Base-by-base conservation (phyloP, 2,888 invertebrate species). In the Chloroclysta siterata region DNA sequence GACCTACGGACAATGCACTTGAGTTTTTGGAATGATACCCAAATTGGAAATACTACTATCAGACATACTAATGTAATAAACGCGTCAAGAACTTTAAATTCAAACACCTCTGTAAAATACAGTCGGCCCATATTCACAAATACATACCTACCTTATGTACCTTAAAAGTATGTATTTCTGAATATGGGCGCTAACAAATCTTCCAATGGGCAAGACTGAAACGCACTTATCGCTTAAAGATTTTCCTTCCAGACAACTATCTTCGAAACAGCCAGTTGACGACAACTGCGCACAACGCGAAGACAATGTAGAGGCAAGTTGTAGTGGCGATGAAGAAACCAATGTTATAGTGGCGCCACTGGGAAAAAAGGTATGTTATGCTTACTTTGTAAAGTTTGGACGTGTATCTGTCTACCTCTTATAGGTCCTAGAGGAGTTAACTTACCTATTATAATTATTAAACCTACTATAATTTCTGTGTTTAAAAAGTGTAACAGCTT, bases 261-360 rank as follows among this genome's bases (percentile, higher is more conserved):
- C 15, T 50, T 7, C 15, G 15, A 29, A 39, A 60, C 2, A 28
- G 11, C 57, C 65, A 60, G 41, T 39, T 60, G 5, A 60, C 13
- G 0, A 50, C 28, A 0, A 47, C 42, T 0, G 57, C 48, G 14
- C 57, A 17, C 0, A 53, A 33, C 6, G 41, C 46, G 3, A 48
- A 53, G 8, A 53, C 7, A 1, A 57, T 29, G 57, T 65, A 65
- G 29, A 57, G 33, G 13, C 48, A 42, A 1, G 50, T 39, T 6
- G 29, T 44, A 2, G 41, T 39, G n/a, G 39, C 28, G 11, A 65
- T 4, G 42, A 60, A 39, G 5, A 7, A 29, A 5, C 46, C 53
- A 22, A 48, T 14, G 5, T 57, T 46, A 13, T 51, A 28, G 5
- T 44, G 60, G 0, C 57, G 13, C 60, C 56, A 57, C 60, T 65